Conservation (phyloP, 1,140 invertebrate species). For the Ooceraea biroi region DNA sequence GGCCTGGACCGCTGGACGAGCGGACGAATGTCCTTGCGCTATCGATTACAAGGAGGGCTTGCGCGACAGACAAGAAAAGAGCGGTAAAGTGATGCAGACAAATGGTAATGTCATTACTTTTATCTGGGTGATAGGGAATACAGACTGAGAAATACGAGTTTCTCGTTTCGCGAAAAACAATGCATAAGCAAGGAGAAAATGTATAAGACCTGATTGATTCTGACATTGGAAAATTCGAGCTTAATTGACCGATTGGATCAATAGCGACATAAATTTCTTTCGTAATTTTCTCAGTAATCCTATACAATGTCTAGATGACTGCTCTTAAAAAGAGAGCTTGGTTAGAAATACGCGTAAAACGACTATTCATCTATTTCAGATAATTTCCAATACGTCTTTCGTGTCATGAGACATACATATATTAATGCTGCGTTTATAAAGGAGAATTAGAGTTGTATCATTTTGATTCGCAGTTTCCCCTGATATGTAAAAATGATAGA, state of each 20-base stretch:
- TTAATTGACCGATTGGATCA: too few species aligned
- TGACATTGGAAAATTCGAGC: neutral
- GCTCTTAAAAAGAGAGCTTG: neutral
- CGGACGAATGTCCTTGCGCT: constrained; percentile 63
- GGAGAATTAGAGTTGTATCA: constrained; percentile 35
- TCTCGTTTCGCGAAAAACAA: constrained; percentile 9
- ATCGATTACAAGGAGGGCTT: constrained; percentile 66
- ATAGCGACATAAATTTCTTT: too few species aligned
- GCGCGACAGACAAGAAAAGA: constrained; percentile 52
- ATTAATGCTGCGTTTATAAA: constrained; percentile 25
- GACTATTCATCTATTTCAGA: neutral
- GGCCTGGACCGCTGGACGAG: constrained; percentile 36
- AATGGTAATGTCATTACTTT: constrained; percentile 71
- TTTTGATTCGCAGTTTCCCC: constrained; percentile 57
- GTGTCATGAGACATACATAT: neutral
- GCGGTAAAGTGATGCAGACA: constrained; percentile 70
- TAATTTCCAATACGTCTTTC: constrained; percentile 9
- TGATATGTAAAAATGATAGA: constrained; percentile 74
- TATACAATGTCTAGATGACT: neutral
- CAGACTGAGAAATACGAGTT: constrained; percentile 6
- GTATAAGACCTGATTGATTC: neutral
- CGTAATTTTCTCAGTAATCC: too few species aligned
- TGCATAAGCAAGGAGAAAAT: neutral
- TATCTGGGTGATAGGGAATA: constrained; percentile 23
- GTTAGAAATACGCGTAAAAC: neutral